Percentiles rank a stretch among this genome's conserved stretches.
phyloP scores from a whole-genome alignment of 1,140 invertebrate genomes.

The Formica selysi region DNA sequence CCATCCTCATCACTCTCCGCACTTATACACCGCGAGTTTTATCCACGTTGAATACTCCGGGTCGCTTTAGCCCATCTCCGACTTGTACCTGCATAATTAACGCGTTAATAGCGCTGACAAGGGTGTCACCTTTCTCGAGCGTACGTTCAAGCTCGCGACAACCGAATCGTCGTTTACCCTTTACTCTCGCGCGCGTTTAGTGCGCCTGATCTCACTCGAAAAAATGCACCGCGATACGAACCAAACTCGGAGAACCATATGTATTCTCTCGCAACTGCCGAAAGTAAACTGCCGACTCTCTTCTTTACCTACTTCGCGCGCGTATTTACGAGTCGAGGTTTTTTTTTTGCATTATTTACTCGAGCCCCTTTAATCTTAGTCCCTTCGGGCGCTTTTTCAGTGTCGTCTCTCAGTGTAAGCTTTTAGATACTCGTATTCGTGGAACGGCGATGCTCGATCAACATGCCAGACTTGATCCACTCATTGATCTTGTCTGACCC shows the following conservation, averaged over 20 bases:
- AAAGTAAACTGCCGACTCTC: constrained; percentile 32
- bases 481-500: constrained; percentile 56
- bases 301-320: constrained; percentile 47
- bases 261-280: constrained; percentile 54
- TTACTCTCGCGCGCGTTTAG: neutral
- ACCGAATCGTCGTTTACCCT: neutral
- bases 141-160: neutral
- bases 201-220: constrained; percentile 3
- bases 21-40: neutral
- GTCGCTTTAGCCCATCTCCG: constrained; percentile 31
- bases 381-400: constrained; percentile 48
- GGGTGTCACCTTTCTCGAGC: neutral
- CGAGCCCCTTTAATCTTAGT: constrained; percentile 60
- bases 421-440: constrained; percentile 58
- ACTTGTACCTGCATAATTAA: constrained; percentile 23
- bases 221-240: constrained; percentile 49
- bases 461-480: constrained; percentile 54
- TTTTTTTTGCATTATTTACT: constrained; percentile 55
- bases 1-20: constrained; percentile 54
- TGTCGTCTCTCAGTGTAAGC: constrained; percentile 45
- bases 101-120: neutral
- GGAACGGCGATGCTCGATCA: constrained; percentile 55
- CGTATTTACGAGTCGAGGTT: constrained; percentile 40
- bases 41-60: neutral
- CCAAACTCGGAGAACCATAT: constrained; percentile 32